Evolutionary conservation across 1,140 invertebrate species (phyloP).

Genomic region (Gryon sp.): DNA sequence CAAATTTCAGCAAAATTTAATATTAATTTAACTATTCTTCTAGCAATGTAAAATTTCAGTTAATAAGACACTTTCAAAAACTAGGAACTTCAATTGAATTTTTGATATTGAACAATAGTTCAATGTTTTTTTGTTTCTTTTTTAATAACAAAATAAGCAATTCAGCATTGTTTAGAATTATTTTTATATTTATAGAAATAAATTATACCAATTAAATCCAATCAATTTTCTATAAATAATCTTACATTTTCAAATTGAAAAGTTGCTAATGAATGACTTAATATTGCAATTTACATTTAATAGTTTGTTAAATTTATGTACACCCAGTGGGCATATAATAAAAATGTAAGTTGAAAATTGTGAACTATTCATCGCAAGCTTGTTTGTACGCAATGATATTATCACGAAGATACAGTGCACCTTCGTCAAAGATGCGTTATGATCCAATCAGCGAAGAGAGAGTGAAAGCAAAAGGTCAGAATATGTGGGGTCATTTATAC

Average conservation of each 20-base stretch:
- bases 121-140: too few relatives aligned
- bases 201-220: too few relatives aligned
- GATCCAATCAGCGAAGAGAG: conserved; percentile 66
- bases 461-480: conserved; percentile 80
- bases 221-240: conserved; percentile 21
- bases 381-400: conserved; percentile 32
- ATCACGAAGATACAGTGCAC: conserved; percentile 36
- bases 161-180: too few relatives aligned
- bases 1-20: conserved; percentile 49
- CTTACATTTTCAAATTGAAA: conserved; percentile 10
- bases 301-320: conserved; percentile 44
- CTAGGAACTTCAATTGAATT: too few relatives aligned
- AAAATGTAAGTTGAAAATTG: conserved; percentile 47
- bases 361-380: conserved; percentile 47
- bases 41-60: background rate
- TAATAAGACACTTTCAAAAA: too few relatives aligned
- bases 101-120: too few relatives aligned
- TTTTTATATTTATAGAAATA: too few relatives aligned
- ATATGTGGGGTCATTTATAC: conserved; percentile 73
- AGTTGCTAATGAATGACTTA: conserved; percentile 45
- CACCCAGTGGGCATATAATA: conserved; percentile 25
- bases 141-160: too few relatives aligned
- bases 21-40: conserved; percentile 26
- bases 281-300: conserved; percentile 37
- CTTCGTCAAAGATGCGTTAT: conserved; percentile 62